Conservation (phyloP, 2,888 invertebrate genomes). For the Eristalinus aeneus region DNA sequence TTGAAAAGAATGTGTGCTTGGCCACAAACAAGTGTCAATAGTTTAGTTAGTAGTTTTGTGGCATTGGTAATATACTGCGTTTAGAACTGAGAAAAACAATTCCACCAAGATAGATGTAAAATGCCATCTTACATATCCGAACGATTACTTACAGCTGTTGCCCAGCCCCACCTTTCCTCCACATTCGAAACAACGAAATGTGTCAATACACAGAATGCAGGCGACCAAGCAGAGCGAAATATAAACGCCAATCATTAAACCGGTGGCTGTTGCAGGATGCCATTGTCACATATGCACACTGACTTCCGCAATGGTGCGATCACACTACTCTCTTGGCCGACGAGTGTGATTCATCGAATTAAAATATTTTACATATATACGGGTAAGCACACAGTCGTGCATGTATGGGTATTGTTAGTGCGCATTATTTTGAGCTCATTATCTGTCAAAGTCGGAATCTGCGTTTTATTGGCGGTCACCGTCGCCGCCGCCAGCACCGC, state of each 20-base stretch:
- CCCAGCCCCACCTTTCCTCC: background rate
- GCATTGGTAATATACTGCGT: too few species aligned
- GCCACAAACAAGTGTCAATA: too few species aligned
- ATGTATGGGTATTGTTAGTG: conserved; percentile 16
- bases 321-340: background rate
- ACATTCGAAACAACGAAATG: background rate
- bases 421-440: conserved; percentile 58
- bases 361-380: conserved; percentile 24
- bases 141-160: background rate
- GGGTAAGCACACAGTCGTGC: background rate
- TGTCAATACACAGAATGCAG: background rate
- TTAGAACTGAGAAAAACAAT: background rate
- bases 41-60: too few species aligned
- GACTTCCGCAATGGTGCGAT: conserved; percentile 59
- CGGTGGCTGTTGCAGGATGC: conserved; percentile 47
- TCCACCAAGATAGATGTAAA: background rate
- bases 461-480: conserved; percentile 38
- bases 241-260: background rate
- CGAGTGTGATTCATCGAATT: conserved; percentile 56
- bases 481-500: background rate
- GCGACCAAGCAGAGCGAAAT: background rate
- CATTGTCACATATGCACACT: conserved; percentile 57
- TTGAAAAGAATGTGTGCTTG: too few species aligned
- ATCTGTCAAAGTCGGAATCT: conserved; percentile 53
- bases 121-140: background rate